Evolutionary conservation across 2,113 vertebrate genomes (phyloP).

Genomic region (Tiliqua scincoides): DNA sequence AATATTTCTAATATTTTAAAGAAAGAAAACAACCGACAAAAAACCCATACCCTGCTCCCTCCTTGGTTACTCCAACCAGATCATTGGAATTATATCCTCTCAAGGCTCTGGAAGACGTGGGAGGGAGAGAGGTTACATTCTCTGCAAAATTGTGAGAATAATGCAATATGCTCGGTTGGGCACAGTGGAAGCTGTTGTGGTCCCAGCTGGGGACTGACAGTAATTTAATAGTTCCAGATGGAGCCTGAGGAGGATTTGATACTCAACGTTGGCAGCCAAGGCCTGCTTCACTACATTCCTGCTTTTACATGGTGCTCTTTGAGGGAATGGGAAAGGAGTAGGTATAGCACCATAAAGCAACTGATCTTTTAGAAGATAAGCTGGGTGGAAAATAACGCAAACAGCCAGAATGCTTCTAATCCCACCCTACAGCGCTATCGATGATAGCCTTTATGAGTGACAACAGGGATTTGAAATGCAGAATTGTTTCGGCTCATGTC

Average conservation of each 20-base stretch:
- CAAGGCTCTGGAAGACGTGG: slow-evolving; percentile 3
- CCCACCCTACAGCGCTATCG: slow-evolving; percentile 77
- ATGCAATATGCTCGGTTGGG: slow-evolving; percentile 40
- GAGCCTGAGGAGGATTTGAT: slow-evolving; percentile 63
- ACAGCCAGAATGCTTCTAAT: slow-evolving; percentile 77
- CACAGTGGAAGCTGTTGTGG: slow-evolving; percentile 54
- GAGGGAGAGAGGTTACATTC: not conserved
- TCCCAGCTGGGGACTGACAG: slow-evolving; percentile 74
- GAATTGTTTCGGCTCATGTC: slow-evolving; percentile 65
- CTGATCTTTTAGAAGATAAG: slow-evolving; percentile 79
- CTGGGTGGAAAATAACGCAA: slow-evolving; percentile 77
- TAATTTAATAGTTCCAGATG: slow-evolving; percentile 74
- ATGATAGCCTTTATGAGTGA: slow-evolving; percentile 77
- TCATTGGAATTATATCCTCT: rapidly evolving
- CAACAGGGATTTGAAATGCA: slow-evolving; percentile 69
- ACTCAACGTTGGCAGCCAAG: slow-evolving; percentile 74
- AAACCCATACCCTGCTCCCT: not conserved
- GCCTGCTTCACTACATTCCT: slow-evolving; percentile 51
- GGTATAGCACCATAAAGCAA: slow-evolving; percentile 73
- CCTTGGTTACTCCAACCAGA: not conserved
- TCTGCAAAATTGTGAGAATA: slow-evolving; percentile 44
- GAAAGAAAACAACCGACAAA: not conserved
- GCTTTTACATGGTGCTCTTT: slow-evolving; percentile 39
- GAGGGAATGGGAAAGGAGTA: slow-evolving; percentile 63
- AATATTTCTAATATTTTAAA: not conserved